phyloP scores from a whole-genome alignment of 2,797 vertebrate genomes.

The Myioborus miniatus region DNA sequence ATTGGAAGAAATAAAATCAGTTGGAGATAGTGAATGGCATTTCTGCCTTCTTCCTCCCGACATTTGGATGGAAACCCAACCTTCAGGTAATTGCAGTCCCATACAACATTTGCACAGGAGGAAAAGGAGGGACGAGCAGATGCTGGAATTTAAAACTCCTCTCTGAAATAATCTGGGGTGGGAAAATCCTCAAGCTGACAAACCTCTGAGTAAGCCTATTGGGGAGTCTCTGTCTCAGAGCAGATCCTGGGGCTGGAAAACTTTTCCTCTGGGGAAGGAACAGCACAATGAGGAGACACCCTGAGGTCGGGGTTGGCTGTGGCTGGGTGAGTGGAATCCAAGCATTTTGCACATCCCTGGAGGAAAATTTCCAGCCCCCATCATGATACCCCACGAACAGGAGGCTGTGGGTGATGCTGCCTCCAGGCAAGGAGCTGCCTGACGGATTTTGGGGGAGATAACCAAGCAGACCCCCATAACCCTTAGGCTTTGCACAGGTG shows the following conservation, averaged over 20 bases:
- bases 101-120: background rate
- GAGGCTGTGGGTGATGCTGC: rapidly evolving
- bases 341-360: background rate
- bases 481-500: rapidly evolving
- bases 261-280: background rate
- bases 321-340: rapidly evolving
- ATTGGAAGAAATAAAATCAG: background rate
- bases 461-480: background rate
- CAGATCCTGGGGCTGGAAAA: background rate
- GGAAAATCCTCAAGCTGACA: background rate
- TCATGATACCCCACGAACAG: rapidly evolving
- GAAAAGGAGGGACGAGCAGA: background rate
- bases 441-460: background rate
- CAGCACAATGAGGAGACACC: rapidly evolving
- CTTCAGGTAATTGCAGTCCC: background rate
- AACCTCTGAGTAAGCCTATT: background rate
- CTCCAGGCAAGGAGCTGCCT: background rate
- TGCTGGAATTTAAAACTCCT: background rate
- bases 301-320: rapidly evolving
- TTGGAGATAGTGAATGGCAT: background rate
- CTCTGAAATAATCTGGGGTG: background rate
- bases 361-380: background rate
- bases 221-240: background rate
- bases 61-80: background rate
- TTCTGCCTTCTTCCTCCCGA: background rate